These are phyloP conservation scores for Hirundichthys speculiger DNA, from an alignment of 2,113 vertebrate species.

Conservation along the genomic window DNA sequence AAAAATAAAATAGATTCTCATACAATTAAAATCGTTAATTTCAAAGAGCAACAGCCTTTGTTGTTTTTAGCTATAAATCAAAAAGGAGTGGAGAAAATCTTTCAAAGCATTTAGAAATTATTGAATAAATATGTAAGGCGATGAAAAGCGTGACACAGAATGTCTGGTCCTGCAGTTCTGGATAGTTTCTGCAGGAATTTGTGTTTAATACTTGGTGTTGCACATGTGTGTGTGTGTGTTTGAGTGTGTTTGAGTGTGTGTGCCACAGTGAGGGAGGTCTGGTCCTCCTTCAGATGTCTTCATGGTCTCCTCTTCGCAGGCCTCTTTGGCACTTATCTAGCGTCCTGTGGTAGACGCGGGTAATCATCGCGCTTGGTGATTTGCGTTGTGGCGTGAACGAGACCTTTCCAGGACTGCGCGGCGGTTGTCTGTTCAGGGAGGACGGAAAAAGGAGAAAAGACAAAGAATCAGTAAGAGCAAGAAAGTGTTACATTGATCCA, in stretches of 20 bases:
- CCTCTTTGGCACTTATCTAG: conserved; percentile 81
- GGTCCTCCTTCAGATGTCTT: conserved; percentile 57
- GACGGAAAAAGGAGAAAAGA: background rate
- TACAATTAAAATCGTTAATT: conserved; percentile 28
- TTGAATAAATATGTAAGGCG: conserved; percentile 75
- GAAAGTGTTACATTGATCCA: conserved; percentile 51
- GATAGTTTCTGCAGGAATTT: conserved; percentile 12
- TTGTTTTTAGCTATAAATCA: conserved; percentile 14
- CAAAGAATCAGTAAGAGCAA: conserved; percentile 4
- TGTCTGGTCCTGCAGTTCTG: conserved; percentile 25
- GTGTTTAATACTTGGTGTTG: conserved; percentile 22
- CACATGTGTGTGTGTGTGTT: background rate
- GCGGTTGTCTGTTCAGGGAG: conserved; percentile 87
- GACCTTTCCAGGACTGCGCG: conserved; percentile 93
- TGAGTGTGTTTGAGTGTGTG: conserved; percentile 2
- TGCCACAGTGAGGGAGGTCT: conserved; percentile 36
- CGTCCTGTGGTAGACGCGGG: conserved; percentile 64
- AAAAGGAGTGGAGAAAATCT: conserved; percentile 30
- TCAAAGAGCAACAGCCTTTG: conserved; percentile 12
- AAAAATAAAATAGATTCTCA: conserved; percentile 27
- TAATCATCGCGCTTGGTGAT: conserved; percentile 85
- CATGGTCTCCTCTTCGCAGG: conserved; percentile 56
- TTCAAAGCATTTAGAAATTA: conserved; percentile 42
- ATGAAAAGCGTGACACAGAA: conserved; percentile 31
- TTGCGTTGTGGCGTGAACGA: conserved; percentile 92